Base-by-base conservation (phyloP, 2,888 invertebrate genomes). In the Sarcophaga carnaria region DNA sequence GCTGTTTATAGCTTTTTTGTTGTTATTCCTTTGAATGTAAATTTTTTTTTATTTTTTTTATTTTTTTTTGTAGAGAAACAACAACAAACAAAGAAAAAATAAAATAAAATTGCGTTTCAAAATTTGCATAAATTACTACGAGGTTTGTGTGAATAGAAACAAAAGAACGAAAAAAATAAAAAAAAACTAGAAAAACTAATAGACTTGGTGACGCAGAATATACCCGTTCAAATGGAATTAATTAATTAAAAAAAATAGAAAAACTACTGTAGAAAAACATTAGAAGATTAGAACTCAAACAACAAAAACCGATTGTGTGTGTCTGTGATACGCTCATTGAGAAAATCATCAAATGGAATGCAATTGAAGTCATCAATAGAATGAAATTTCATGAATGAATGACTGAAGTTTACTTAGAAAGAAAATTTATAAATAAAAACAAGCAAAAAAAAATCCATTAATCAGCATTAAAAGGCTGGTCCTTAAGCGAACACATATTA, bases 111-210 rank as follows among this genome's bases (percentile, higher is more conserved):
- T 80, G 80, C 77, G 80, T 80, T 83, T 69, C 69, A 80, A 77
- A 74, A 86, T 80, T 86, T 86, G 74, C 80, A 86, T 86, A 80
- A 80, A 83, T 83, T 83, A 80, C 64, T 74, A 27, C 14, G 2
- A 17, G 20, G 11, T 63, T 76, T 63, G 63, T 37, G 8, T 8
- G 8, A 37, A 37, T 37, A 37, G 37, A 37, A 37, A 37, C 37
- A 37, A 37, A 37, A 37, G 37, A 37, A 37, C 0, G 8, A 10
- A 2, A 14, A 0, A 49, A 11, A 49, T 22, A 49, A 49, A 14
- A 17, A 54, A 17, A 54, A 54, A 54, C 12, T 14, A 14, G 54
- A 64, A 66, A 59, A 27, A 71, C 54, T 22, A 22, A 60, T 66
- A 60, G 60, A 49, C 47, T 49, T 62, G 74, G 60, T 75, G 74